These are phyloP conservation scores for Monopis laevigella DNA, from an alignment of 2,888 invertebrate genomes.

Conservation along the genomic window DNA sequence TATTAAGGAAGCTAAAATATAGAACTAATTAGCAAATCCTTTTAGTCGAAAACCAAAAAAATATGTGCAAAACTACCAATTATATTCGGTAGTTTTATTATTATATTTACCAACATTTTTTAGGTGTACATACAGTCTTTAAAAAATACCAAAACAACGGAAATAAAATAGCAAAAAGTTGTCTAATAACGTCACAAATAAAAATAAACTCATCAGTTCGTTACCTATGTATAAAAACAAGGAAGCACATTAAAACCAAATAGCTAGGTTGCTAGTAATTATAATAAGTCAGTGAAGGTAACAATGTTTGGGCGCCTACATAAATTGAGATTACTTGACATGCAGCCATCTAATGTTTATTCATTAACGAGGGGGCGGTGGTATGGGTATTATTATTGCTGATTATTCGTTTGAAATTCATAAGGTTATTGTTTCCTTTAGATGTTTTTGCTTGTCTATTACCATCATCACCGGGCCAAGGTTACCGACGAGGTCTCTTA, in stretches of 20 bases:
- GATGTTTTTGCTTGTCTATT: constrained; percentile 6
- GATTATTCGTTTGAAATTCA: constrained; percentile 7
- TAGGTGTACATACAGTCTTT: too few species aligned
- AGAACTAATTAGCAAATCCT: too few species aligned
- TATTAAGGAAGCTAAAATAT: too few species aligned
- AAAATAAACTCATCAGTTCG: background rate
- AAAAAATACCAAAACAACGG: too few species aligned
- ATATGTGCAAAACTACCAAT: too few species aligned
- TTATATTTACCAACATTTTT: too few species aligned
- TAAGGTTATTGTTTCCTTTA: constrained; percentile 12
- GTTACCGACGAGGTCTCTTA: constrained; percentile 8
- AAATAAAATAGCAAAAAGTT: too few species aligned
- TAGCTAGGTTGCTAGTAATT: background rate
- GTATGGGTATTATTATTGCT: background rate
- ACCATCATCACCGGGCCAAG: constrained; percentile 7
- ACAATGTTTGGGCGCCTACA: constrained; percentile 4
- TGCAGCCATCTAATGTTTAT: constrained; percentile 1
- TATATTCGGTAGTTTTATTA: too few species aligned
- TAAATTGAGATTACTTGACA: constrained; percentile 1
- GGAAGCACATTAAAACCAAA: background rate
- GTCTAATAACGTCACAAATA: too few species aligned
- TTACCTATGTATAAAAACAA: background rate
- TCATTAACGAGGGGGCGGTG: constrained; percentile 1
- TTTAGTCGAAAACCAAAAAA: too few species aligned
- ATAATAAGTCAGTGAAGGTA: background rate